Evolutionary conservation across 2,797 vertebrate genomes (phyloP).

Genomic region (Enteromius fasciolatus): DNA sequence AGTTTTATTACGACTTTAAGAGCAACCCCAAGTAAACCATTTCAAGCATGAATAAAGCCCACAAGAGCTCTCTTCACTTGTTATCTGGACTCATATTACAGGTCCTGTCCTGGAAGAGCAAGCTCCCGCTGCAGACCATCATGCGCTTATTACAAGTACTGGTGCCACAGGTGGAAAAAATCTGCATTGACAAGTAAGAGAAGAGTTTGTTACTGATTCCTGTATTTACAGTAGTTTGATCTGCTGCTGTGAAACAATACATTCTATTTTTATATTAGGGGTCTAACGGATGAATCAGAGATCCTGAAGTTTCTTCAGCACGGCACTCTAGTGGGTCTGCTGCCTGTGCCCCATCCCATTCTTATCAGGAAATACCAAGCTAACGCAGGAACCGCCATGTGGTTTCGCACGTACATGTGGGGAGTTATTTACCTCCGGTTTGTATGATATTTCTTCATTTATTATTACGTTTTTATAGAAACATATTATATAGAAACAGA

Average conservation of each 20-base stretch:
- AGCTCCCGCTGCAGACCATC: slow-evolving; percentile 96
- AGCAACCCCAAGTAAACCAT: background rate
- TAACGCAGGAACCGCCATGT: slow-evolving; percentile 96
- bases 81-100: slow-evolving; percentile 56
- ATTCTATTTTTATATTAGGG: slow-evolving; percentile 72
- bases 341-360: slow-evolving; percentile 97
- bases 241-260: background rate
- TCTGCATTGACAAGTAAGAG: slow-evolving; percentile 97
- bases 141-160: slow-evolving; percentile 96
- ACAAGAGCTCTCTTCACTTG: background rate
- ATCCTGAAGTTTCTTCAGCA: slow-evolving; percentile 97
- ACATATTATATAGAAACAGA: too few relatives aligned
- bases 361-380: slow-evolving; percentile 99
- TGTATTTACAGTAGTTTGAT: background rate
- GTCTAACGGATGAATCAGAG: slow-evolving; percentile 96
- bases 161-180: slow-evolving; percentile 98
- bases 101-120: slow-evolving; percentile 95
- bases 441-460: slow-evolving; percentile 56
- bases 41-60: background rate
- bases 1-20: background rate
- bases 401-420: slow-evolving; percentile 99
- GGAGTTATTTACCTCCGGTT: slow-evolving; percentile 97
- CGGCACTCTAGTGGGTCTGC: slow-evolving; percentile 93
- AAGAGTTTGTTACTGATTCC: background rate
- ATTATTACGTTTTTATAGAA: background rate